phyloP scores from a whole-genome alignment of 35 echinoderm and acorn worm genomes.

The Ophioderma brevispina region DNA sequence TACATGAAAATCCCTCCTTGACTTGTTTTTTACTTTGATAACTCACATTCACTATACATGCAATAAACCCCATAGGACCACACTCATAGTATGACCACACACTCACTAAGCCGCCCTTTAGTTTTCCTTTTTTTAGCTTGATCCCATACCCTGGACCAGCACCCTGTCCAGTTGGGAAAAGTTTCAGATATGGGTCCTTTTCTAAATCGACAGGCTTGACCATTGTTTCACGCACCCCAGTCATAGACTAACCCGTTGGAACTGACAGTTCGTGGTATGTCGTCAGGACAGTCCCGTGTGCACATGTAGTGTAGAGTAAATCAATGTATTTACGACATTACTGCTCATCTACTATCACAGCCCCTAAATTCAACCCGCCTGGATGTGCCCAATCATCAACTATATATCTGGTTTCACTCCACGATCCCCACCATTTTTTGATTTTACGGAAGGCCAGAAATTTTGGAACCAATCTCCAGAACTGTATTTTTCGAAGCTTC shows the following conservation, averaged over 20 bases:
- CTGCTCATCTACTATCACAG: conserved; percentile 62
- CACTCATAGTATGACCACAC: conserved; percentile 76
- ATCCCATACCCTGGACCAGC: conserved; percentile 92
- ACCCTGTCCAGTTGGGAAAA: conserved; percentile 24
- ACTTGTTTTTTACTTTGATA: no score
- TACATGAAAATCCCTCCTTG: no score
- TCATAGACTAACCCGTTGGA: conserved; percentile 56
- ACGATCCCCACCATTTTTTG: not conserved
- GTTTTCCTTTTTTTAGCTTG: conserved; percentile 73
- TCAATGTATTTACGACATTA: conserved; percentile 44
- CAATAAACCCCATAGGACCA: conserved; percentile 48
- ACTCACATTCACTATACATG: conserved; percentile 86
- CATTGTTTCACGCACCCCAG: conserved; percentile 70
- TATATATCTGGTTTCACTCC: conserved; percentile 9
- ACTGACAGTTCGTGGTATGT: conserved; percentile 12
- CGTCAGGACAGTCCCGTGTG: conserved; percentile 19
- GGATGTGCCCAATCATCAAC: conserved; percentile 60
- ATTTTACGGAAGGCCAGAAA: conserved; percentile 52
- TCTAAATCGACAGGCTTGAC: conserved; percentile 48
- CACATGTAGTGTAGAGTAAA: conserved; percentile 79
- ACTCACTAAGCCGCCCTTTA: conserved; percentile 74
- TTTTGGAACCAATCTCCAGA: conserved; percentile 60
- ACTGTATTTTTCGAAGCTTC: conserved; percentile 74
- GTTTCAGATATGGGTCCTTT: conserved; percentile 40
- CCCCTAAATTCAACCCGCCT: conserved; percentile 77